phyloP scores from a whole-genome alignment of 2,797 vertebrate species.

The Bradypodion ventrale region DNA sequence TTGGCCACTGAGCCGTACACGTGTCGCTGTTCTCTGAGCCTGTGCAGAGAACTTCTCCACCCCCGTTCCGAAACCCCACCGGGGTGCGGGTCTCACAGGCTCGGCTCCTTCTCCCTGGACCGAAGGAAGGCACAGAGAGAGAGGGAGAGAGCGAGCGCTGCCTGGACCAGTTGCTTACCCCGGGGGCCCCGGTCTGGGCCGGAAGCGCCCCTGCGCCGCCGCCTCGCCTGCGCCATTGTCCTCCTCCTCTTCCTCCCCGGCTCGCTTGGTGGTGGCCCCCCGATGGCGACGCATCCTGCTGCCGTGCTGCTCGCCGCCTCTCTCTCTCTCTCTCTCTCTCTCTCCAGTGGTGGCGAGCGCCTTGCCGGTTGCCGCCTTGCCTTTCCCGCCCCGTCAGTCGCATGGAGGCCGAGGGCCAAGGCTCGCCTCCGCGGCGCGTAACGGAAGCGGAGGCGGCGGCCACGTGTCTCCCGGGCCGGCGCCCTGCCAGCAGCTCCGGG shows the following conservation, averaged over 20 bases:
- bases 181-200: not conserved
- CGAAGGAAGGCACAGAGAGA: too few relatives aligned
- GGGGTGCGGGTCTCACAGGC: too few relatives aligned
- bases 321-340: too few relatives aligned
- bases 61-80: too few relatives aligned
- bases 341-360: not conserved
- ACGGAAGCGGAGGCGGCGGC: not conserved
- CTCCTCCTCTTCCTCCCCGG: not conserved
- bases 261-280: not conserved
- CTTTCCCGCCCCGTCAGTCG: not conserved
- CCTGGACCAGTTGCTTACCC: not conserved
- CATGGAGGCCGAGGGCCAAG: not conserved
- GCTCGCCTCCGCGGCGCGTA: accelerated
- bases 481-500: not conserved
- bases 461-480: accelerated
- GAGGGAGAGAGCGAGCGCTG: not conserved
- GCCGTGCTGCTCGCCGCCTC: not conserved
- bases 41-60: not conserved
- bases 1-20: not conserved
- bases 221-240: not conserved
- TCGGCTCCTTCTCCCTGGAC: not conserved
- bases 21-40: not conserved
- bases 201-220: not conserved
- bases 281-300: not conserved
- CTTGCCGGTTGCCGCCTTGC: not conserved